These are phyloP conservation scores for Dermolepida albohirtum DNA, from an alignment of 2,888 invertebrate genomes.

Conservation along the genomic window DNA sequence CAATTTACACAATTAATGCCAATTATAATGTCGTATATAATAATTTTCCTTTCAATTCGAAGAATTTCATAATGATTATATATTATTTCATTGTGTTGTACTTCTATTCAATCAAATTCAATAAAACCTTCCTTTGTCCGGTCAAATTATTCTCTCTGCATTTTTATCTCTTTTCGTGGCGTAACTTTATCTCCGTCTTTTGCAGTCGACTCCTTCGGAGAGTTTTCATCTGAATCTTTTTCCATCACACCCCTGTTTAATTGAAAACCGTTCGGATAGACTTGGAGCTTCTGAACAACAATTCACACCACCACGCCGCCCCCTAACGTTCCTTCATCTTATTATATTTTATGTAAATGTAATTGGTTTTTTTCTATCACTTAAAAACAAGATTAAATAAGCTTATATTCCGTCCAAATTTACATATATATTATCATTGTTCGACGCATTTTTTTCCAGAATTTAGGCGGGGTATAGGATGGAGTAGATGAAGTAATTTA, in stretches of 20 bases:
- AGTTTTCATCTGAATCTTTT: conserved; percentile 6
- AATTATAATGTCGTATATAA: conserved; percentile 11
- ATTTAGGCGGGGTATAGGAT: conserved; percentile 1
- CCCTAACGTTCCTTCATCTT: conserved; percentile 10
- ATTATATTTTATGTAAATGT: conserved; percentile 41
- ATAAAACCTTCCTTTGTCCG: conserved; percentile 5
- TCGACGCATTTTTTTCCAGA: conserved; percentile 9
- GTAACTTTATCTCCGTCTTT: no score
- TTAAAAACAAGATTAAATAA: conserved; percentile 41
- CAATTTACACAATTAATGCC: background rate
- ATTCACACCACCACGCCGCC: conserved; percentile 23
- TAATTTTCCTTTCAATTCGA: conserved; percentile 6
- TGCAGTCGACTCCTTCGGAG: background rate
- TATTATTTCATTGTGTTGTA: no score
- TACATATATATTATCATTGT: conserved; percentile 41
- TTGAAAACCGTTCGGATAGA: conserved; percentile 37
- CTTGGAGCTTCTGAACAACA: conserved; percentile 12
- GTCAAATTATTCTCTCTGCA: no score
- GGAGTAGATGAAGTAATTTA: conserved; percentile 27
- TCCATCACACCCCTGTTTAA: conserved; percentile 28
- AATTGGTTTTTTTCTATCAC: conserved; percentile 41
- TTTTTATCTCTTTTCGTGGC: no score
- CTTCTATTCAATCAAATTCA: conserved; percentile 11
- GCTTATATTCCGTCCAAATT: conserved; percentile 37
- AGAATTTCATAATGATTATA: conserved; percentile 22